A percentile compares a stretch with the other conserved stretches of the same genome.
Evolutionary conservation across 2,888 invertebrate species (phyloP).

Genomic region (Pandemis heparana): DNA sequence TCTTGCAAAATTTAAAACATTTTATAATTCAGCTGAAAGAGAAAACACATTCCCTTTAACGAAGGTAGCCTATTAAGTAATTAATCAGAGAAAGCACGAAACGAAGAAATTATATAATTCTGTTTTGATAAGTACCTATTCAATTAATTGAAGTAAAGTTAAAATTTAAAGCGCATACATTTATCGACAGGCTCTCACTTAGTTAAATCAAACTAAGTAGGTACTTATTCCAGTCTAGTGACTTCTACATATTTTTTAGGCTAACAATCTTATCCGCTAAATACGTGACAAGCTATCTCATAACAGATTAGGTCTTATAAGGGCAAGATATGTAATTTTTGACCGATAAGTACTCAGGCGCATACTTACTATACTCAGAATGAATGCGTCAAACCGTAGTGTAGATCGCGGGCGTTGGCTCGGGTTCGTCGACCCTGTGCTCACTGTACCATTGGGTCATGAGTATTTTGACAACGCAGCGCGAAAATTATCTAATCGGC

Average conservation of each 20-base stretch:
- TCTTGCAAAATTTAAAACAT: not conserved
- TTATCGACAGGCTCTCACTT: not conserved
- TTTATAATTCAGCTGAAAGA: not conserved
- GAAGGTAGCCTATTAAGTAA: not conserved
- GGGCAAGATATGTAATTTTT: not conserved
- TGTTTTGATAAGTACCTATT: not conserved
- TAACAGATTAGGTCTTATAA: not conserved
- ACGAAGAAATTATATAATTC: constrained; percentile 3
- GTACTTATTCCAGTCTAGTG: not conserved
- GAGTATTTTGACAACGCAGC: constrained; percentile 84
- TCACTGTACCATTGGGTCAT: constrained; percentile 85
- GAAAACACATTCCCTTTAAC: not conserved
- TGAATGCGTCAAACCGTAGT: constrained; percentile 18
- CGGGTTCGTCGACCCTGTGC: constrained; percentile 73
- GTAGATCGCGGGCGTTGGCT: constrained; percentile 48
- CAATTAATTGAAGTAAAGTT: not conserved
- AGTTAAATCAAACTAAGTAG: not conserved
- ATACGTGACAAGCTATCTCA: constrained; percentile 1
- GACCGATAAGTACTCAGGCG: not conserved
- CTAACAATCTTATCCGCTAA: not conserved
- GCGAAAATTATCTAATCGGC: constrained; percentile 85
- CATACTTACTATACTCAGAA: not conserved
- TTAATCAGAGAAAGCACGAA: constrained; percentile 2
- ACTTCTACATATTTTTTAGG: not conserved
- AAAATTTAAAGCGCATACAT: not conserved